Evolutionary conservation across 2,797 vertebrate genomes (phyloP).

Genomic region (Notolabrus celidotus): DNA sequence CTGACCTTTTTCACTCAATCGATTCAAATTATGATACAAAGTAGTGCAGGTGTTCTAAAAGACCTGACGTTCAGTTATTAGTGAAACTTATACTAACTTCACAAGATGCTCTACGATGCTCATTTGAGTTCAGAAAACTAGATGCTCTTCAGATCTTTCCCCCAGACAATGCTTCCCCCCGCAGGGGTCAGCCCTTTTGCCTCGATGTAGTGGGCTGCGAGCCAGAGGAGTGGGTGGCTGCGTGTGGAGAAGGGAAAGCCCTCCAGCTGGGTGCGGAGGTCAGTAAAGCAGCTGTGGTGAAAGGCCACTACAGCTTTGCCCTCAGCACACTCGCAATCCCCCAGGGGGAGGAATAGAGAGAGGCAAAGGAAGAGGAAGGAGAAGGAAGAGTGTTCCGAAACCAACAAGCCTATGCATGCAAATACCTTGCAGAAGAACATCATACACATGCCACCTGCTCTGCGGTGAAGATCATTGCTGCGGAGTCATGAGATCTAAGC

Average conservation of each 20-base stretch:
- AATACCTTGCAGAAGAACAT: slow-evolving; percentile 81
- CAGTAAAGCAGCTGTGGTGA: slow-evolving; percentile 78
- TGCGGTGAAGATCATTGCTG: slow-evolving; percentile 76
- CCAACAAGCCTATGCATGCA: slow-evolving; percentile 75
- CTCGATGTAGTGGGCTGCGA: slow-evolving; percentile 79
- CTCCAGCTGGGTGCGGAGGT: slow-evolving; percentile 79
- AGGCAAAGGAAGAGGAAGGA: slow-evolving; percentile 21
- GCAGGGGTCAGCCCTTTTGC: slow-evolving; percentile 80
- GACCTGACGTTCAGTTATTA: no score
- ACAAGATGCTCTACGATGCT: no score
- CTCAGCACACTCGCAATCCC: slow-evolving; percentile 77
- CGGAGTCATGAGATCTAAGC: slow-evolving; percentile 14
- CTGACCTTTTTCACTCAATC: no score
- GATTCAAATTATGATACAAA: no score
- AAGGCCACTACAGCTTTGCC: slow-evolving; percentile 80
- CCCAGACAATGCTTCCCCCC: slow-evolving; percentile 83
- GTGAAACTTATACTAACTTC: no score
- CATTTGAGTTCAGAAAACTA: no score
- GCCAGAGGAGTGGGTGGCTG: slow-evolving; percentile 82
- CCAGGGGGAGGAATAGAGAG: slow-evolving; percentile 33
- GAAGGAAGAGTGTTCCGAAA: slow-evolving; percentile 77
- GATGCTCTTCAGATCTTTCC: slow-evolving; percentile 81
- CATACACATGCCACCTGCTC: slow-evolving; percentile 81
- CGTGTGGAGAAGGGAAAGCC: slow-evolving; percentile 74
- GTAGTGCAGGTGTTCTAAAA: no score